Base-by-base conservation (phyloP, 2,888 invertebrate genomes). In the Xylota sylvarum region DNA sequence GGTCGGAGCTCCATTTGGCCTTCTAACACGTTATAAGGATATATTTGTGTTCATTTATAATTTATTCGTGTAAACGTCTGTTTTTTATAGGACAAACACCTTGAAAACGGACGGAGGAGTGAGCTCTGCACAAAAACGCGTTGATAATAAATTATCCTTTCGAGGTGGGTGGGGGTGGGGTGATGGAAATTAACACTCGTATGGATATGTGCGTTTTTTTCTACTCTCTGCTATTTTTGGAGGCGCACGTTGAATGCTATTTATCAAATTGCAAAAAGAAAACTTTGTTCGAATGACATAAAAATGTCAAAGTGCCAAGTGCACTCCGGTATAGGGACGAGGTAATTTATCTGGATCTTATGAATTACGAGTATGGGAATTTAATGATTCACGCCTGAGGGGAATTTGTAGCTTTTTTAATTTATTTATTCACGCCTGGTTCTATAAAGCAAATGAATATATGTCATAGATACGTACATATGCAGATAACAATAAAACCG, bases 21-120 rank as follows among this genome's bases (percentile, higher is more conserved):
- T 4, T 14, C 32, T 9, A 32, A 27, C 7, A 35, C n/a, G 10
- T 0, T 4, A 23, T 48, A 14, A 52, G 32, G 58, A 73, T 58
- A 65, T 60, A 80, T 73, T 80, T 73, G 40, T 73, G 73, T 67
- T 67, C 60, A 46, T 60, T 80, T 80, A 73, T 80, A 80, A 80
- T 80, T 80, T 80, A 80, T 80, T 80, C 73, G 23, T 48, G 80
- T 80, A 67, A 67, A 52, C 60, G 80, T 67, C 65, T 80, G 73
- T 73, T 80, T 80, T 69, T 80, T 73, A 80, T 69, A 48, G 73
- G 50, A 52, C n/a, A 19, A 56, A 65, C 58, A 73, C 67, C 73
- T 80, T 73, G 30, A 60, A 65, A 27, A 55, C 12, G 23, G 40
- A 50, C n/a, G 40, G 0, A 10, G 27, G 64, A 27, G 48, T 55